Evolutionary conservation across 2,888 invertebrate species (phyloP), one percentile per base, ranked within the genome.

Genomic region (Dicranocentrus wangi): DNA sequence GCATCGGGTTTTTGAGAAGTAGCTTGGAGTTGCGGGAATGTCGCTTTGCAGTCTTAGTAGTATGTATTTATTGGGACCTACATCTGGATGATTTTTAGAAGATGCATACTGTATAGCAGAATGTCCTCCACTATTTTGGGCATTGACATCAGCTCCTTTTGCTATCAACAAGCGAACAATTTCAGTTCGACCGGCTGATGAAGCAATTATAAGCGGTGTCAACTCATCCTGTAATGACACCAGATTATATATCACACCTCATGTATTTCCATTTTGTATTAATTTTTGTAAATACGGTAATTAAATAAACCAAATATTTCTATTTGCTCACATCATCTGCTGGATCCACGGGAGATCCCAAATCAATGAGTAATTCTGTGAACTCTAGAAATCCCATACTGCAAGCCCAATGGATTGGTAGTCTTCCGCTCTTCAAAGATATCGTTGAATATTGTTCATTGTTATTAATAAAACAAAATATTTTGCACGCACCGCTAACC

Each of bases 81-180:
- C 94, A 89, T 93, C 91, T 86, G 91, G 89, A 91, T 93, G 93
- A 79, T 94, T 93, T 89, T 95, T 96, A 0, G 95, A 96, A 81
- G 94, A 93, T 53, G 95, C 94, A 90, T 96, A 95, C 87, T 95
- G 95, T 68, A 96, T 89, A 8, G 95, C 91, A 43, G 94, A 93
- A 88, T 96, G 95, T 0, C 94, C 94, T 78, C 93, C 92, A 81
- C 88, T 89, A 71, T 93, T 94, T 87, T 92, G 92, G 65, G 93
- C 92, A 89, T 95, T 93, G 0, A 95, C 91, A 88, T 94, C 90
- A 15, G 94, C 94, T 51, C 93, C 93, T 87, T 92, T 91, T 17
- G 90, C 89, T 78, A 95, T 88, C 19, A 96, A 89, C 1, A 92
- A 88, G 69, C 91, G 90, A 0, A 94, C 94, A 65, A 93, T 92